Base-by-base conservation (phyloP, 2,113 vertebrate species). In the Notechis scutatus region DNA sequence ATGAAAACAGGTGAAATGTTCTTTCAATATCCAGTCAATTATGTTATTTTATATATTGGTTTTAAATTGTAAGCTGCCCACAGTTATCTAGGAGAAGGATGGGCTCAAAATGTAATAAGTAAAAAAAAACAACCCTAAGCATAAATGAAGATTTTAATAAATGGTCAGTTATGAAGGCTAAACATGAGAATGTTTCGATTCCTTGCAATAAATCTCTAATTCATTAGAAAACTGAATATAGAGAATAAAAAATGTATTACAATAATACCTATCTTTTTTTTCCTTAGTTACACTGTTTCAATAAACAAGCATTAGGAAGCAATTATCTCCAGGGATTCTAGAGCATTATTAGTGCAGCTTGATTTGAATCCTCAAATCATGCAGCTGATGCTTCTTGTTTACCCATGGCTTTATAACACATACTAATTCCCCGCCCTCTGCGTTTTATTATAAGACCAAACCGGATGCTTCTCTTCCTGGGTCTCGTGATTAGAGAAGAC, bases 291-390 rank as follows among this genome's bases (percentile, higher is more conserved):
- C 15, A 64, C 81, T 14, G 0, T 89, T 42, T 64, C 55, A 61
- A 24, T n/a, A 87, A 87, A 89, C 74, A 93, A 90, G 64, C 81
- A 87, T 47, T 34, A 87, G 89, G 23, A 89, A 90, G 47, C 29
- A 93, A 69, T 90, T 87, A 90, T 42, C 21, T 29, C 20, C 34
- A 56, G 14, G 50, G 29, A 87, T 88, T 89, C 10, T 7, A 55
- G 24, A n/a, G 85, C 14, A 92, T 88, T 24, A 3, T 39, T 21
- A 52, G 50, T 52, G 2, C 2, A 11, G 7, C 21, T 50, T 20
- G 42, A 88, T 59, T n/a, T 26, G 56, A 61, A 59, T 90, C 45
- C 47, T 6, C 29, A 45, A 42, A 14, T 54, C 52, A 56, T 45
- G 15, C 69, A 61, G 61, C 50, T 24, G 20, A 29, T 90, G 57